A percentile compares a stretch with the other conserved stretches of the same genome.
Conservation (phyloP, 2,888 invertebrate species). For the Leucozona laternaria region DNA sequence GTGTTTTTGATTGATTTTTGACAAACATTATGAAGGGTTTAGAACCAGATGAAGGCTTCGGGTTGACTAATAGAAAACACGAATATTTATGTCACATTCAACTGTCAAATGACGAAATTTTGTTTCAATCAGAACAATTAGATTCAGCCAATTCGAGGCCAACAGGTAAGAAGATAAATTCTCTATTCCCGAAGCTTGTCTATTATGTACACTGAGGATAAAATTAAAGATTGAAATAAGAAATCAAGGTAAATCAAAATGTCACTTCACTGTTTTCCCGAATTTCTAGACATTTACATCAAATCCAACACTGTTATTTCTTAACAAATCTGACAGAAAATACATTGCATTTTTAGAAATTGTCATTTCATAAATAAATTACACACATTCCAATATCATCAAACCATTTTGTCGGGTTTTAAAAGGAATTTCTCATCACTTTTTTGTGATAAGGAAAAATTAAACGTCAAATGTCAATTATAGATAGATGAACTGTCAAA, state of each 20-base stretch:
- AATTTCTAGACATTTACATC: too few relatives aligned
- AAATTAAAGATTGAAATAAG: too few relatives aligned
- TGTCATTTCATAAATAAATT: background rate
- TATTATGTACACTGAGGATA: too few relatives aligned
- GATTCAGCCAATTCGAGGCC: too few relatives aligned
- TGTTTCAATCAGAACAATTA: background rate
- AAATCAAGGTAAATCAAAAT: too few relatives aligned
- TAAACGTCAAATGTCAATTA: slow-evolving; percentile 32
- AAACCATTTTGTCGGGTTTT: background rate
- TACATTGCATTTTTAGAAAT: background rate
- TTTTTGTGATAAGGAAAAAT: background rate
- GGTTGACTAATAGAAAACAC: too few relatives aligned
- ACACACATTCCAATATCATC: background rate
- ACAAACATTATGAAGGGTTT: background rate
- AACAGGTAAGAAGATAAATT: too few relatives aligned
- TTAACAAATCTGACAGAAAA: background rate
- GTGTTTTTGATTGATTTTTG: background rate
- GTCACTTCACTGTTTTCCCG: too few relatives aligned
- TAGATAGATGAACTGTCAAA: slow-evolving; percentile 35
- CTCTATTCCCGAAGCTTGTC: too few relatives aligned
- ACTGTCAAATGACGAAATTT: background rate
- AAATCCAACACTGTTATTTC: too few relatives aligned
- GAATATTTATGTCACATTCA: too few relatives aligned
- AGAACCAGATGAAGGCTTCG: too few relatives aligned
- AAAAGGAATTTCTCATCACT: background rate